Conservation (phyloP, 2,888 invertebrate species). For the Actias luna region DNA sequence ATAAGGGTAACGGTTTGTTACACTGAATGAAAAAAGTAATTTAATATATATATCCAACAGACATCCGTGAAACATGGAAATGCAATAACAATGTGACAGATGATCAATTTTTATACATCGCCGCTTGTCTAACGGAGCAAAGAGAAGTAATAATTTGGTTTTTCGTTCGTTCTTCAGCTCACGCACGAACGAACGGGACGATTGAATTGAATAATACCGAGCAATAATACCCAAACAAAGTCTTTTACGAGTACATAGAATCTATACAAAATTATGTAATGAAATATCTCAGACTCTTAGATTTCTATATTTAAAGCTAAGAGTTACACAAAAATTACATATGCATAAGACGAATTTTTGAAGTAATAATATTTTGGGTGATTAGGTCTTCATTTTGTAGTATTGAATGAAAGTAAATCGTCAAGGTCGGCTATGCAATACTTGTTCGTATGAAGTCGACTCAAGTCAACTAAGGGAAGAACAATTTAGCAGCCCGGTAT, state of each 20-base stretch:
- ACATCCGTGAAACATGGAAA: neutral
- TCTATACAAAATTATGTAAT: neutral
- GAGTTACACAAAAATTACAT: too few species aligned
- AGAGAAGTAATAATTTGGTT: slow-evolving; percentile 4
- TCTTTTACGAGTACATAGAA: neutral
- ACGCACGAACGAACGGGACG: slow-evolving; percentile 2
- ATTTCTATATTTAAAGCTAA: too few species aligned
- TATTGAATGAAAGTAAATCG: too few species aligned
- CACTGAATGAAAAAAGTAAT: neutral
- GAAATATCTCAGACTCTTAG: neutral
- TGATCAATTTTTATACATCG: slow-evolving; percentile 4
- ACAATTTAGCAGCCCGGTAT: too few species aligned
- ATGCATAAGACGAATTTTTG: too few species aligned
- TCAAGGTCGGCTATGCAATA: too few species aligned
- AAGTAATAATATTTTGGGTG: too few species aligned
- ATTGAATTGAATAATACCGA: slow-evolving; percentile 1
- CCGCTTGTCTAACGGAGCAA: slow-evolving; percentile 4
- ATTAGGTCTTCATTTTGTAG: too few species aligned
- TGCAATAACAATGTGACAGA: slow-evolving; percentile 3
- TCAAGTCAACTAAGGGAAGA: too few species aligned
- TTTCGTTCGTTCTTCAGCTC: neutral
- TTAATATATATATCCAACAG: neutral
- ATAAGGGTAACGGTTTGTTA: neutral
- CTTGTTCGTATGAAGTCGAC: too few species aligned
- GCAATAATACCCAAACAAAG: too few species aligned